Conservation (phyloP, 2,113 vertebrate species). For the Odocoileus hemionus region DNA sequence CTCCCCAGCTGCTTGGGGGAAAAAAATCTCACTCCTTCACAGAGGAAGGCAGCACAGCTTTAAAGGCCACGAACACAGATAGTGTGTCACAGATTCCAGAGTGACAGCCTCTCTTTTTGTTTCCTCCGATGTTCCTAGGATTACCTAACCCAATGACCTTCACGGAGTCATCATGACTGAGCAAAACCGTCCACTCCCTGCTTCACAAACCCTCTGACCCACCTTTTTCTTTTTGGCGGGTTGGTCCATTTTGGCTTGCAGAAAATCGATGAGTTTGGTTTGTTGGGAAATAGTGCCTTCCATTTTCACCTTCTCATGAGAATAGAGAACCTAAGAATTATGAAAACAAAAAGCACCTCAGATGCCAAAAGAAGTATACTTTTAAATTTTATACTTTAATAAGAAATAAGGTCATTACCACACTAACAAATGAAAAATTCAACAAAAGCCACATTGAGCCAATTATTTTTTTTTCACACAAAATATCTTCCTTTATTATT, state of each 20-base stretch:
- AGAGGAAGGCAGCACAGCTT: neutral
- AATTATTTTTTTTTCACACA: no score
- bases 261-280: slow-evolving; percentile 99
- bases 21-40: neutral
- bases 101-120: neutral
- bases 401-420: neutral
- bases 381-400: neutral
- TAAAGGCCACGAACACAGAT: neutral
- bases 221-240: slow-evolving; percentile 99
- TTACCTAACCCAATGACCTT: neutral
- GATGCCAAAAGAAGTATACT: neutral
- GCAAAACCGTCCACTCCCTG: neutral
- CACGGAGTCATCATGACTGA: neutral
- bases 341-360: slow-evolving; percentile 35
- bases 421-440: neutral
- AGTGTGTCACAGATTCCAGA: neutral
- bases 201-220: slow-evolving; percentile 65
- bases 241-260: slow-evolving; percentile 98
- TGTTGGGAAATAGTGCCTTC: slow-evolving; percentile 99
- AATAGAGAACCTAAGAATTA: slow-evolving; percentile 91
- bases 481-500: no score
- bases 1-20: neutral
- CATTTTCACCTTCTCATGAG: slow-evolving; percentile 99
- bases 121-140: neutral
- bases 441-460: neutral